A percentile compares a stretch with the other conserved stretches of the same genome.
Evolutionary conservation across 1,140 invertebrate genomes (phyloP).

Genomic region (Drosophila miranda): DNA sequence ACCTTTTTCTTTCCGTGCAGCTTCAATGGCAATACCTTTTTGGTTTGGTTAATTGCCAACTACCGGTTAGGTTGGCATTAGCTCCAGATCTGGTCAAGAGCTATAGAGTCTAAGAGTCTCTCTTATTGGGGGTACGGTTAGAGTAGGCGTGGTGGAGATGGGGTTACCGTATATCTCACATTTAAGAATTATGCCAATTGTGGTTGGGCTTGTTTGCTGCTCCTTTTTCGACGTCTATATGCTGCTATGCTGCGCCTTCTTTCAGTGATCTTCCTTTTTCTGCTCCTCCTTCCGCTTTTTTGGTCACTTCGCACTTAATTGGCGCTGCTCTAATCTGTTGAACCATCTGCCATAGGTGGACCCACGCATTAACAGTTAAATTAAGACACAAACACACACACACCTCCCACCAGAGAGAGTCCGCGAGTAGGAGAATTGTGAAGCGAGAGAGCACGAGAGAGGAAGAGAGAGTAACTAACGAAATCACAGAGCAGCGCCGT

Average conservation of each 20-base stretch:
- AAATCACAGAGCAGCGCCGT: no score
- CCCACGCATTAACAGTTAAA: slow-evolving; percentile 36
- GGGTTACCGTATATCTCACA: slow-evolving; percentile 52
- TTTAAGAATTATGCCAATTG: slow-evolving; percentile 62
- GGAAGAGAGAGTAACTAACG: no score
- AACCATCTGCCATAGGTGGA: slow-evolving; percentile 24
- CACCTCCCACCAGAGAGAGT: slow-evolving; percentile 6
- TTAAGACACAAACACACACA: slow-evolving; percentile 31
- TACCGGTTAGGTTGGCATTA: slow-evolving; percentile 57
- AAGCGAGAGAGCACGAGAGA: no score
- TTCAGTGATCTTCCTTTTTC: background rate
- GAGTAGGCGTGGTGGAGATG: background rate
- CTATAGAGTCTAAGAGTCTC: slow-evolving; percentile 4
- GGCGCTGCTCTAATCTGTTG: slow-evolving; percentile 33
- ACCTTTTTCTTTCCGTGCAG: slow-evolving; percentile 45
- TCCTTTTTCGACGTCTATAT: background rate
- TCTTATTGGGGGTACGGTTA: background rate
- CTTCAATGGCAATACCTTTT: slow-evolving; percentile 37
- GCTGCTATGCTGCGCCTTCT: background rate
- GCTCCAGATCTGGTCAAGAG: slow-evolving; percentile 23
- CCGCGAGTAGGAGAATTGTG: background rate
- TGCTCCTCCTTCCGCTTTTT: background rate
- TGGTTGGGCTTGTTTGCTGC: slow-evolving; percentile 2
- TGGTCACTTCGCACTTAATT: slow-evolving; percentile 16
- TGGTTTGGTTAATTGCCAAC: slow-evolving; percentile 62